Percentiles rank a stretch among this genome's conserved stretches.
These are phyloP conservation scores for Ciona savignyi DNA, from an alignment of 23 tunicate genomes.

Conservation along the genomic window DNA sequence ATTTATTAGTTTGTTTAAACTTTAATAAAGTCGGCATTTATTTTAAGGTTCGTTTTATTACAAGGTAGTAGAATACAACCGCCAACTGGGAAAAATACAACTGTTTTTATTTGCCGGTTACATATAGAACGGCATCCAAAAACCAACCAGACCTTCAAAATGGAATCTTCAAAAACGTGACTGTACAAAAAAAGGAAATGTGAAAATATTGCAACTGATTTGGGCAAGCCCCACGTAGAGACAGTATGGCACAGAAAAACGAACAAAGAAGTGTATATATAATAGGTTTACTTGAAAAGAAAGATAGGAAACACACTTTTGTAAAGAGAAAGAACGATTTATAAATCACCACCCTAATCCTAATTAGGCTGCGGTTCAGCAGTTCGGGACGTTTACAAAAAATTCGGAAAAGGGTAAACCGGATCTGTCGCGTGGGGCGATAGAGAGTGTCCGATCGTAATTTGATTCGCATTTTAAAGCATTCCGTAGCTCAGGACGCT, in stretches of 20 bases:
- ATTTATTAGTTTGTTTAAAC: too few relatives aligned
- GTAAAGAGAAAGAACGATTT: background rate
- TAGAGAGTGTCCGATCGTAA: background rate
- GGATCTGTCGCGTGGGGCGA: slow-evolving; percentile 10
- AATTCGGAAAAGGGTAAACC: slow-evolving; percentile 69
- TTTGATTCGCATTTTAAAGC: background rate
- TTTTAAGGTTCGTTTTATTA: too few relatives aligned
- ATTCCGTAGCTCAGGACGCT: slow-evolving; percentile 53
- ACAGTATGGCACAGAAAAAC: background rate
- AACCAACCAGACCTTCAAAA: too few relatives aligned
- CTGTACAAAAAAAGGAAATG: background rate
- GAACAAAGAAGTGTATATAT: too few relatives aligned
- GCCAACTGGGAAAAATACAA: too few relatives aligned
- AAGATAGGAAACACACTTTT: background rate
- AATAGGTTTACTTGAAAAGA: too few relatives aligned
- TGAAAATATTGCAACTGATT: background rate
- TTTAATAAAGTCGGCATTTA: too few relatives aligned
- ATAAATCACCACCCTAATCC: background rate
- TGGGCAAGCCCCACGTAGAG: background rate
- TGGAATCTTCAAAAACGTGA: too few relatives aligned
- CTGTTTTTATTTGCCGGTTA: too few relatives aligned
- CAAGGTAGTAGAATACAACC: too few relatives aligned
- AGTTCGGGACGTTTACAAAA: slow-evolving; percentile 67
- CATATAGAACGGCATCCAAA: too few relatives aligned
- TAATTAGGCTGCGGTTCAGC: slow-evolving; percentile 1